A percentile compares a stretch with the other conserved stretches of the same genome.
phyloP scores from a whole-genome alignment of 2,888 invertebrate genomes.

The Eudemis profundana region DNA sequence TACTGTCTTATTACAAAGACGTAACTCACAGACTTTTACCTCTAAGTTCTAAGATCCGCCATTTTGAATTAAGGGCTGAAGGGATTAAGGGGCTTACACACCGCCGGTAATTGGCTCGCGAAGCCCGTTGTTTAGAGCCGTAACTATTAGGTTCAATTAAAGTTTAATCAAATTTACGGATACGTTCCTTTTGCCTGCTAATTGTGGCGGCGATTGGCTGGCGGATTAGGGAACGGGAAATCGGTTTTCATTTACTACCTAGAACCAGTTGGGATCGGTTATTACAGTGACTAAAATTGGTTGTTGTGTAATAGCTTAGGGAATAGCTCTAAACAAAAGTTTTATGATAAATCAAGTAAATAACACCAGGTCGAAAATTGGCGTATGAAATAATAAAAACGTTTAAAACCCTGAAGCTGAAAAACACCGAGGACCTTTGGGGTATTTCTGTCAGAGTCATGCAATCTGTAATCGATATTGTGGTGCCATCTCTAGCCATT shows the following conservation, averaged over 20 bases:
- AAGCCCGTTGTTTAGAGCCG: slow-evolving; percentile 15
- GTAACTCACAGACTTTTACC: not conserved
- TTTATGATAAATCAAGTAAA: no score
- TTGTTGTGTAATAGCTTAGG: no score
- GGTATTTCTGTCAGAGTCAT: no score
- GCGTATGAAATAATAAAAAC: no score
- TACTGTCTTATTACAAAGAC: not conserved
- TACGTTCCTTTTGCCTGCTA: not conserved
- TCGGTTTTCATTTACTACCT: not conserved
- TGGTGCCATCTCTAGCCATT: no score
- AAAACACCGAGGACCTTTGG: no score
- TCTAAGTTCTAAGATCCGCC: not conserved
- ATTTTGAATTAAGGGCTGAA: not conserved
- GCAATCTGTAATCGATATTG: no score
- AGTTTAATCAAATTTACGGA: slow-evolving; percentile 15
- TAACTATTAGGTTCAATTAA: slow-evolving; percentile 20
- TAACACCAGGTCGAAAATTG: no score
- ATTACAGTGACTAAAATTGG: no score
- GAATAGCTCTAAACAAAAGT: no score
- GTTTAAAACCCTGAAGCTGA: no score
- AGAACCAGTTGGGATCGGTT: not conserved
- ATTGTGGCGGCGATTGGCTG: not conserved
- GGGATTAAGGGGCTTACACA: slow-evolving; percentile 19
- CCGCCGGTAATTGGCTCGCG: slow-evolving; percentile 12
- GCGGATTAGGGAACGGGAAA: not conserved